A percentile compares a stretch with the other conserved stretches of the same genome.
Conservation (phyloP, 2,797 vertebrate genomes). For the Chaetophractus vellerosus region DNA sequence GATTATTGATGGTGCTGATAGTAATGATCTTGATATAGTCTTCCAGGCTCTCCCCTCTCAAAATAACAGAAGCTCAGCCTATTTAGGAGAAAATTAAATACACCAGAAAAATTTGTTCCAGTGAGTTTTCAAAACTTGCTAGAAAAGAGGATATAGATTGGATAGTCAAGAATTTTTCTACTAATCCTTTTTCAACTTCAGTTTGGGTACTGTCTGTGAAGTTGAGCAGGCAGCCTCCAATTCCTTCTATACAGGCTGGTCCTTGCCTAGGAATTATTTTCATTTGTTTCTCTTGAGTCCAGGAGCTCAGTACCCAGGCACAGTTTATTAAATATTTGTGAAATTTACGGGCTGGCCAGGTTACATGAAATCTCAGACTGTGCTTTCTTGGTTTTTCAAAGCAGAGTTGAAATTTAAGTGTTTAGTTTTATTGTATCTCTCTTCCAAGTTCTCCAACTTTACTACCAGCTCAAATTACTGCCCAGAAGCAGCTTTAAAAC, state of each 20-base stretch:
- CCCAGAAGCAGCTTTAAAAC: not conserved
- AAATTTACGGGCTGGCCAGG: not conserved
- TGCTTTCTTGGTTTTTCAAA: conserved; percentile 58
- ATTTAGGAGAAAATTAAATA: not conserved
- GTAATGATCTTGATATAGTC: not conserved
- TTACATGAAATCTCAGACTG: not conserved
- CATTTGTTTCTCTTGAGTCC: not conserved
- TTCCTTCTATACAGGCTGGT: not conserved
- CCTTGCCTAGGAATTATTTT: not conserved
- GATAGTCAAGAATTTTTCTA: not conserved
- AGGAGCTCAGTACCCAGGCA: not conserved
- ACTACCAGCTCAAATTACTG: conserved; percentile 35
- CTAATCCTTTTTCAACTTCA: not conserved
- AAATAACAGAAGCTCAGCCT: not conserved
- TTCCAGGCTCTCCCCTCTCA: not conserved
- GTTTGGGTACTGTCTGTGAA: fast-evolving
- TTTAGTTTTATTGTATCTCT: conserved; percentile 41
- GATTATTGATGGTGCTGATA: not conserved
- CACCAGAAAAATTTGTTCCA: not conserved
- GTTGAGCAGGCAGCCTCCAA: not conserved
- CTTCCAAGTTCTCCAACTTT: not conserved
- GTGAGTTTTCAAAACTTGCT: not conserved
- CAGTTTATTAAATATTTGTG: not conserved
- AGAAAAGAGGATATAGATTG: not conserved
- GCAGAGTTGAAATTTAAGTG: not conserved